These are phyloP conservation scores for Paramacrobiotus metropolitanus DNA, from an alignment of 1,140 invertebrate species.

Conservation along the genomic window DNA sequence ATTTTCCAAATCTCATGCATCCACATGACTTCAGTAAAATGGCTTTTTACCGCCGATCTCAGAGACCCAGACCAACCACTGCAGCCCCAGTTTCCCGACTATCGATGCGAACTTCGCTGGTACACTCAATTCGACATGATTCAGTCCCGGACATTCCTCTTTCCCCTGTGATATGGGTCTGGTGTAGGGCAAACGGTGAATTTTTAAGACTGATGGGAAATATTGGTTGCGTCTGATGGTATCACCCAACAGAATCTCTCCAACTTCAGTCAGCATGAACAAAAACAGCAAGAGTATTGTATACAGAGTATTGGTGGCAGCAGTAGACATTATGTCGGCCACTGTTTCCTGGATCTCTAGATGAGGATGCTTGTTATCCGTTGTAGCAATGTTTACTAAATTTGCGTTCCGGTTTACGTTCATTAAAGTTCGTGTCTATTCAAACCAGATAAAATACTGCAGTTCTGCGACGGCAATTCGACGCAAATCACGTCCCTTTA, in stretches of 20 bases:
- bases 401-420: background rate
- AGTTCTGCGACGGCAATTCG: no score
- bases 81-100: conserved; percentile 47
- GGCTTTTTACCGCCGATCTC: no score
- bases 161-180: conserved; percentile 32
- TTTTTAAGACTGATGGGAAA: conserved; percentile 35
- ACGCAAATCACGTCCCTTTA: no score
- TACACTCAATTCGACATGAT: conserved; percentile 35
- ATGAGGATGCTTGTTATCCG: background rate
- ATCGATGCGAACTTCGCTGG: conserved; percentile 52
- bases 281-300: conserved; percentile 50
- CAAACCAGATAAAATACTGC: no score
- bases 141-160: conserved; percentile 43
- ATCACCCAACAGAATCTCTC: conserved; percentile 45
- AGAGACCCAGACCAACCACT: conserved; percentile 45
- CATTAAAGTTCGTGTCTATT: no score
- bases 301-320: conserved; percentile 32
- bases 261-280: conserved; percentile 55
- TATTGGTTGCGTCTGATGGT: conserved; percentile 41
- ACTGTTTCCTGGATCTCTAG: conserved; percentile 12
- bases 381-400: no score
- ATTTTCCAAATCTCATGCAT: no score
- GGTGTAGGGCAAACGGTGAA: conserved; percentile 39
- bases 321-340: conserved; percentile 18
- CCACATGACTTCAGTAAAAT: no score